Evolutionary conservation across 1,140 invertebrate species (phyloP), one percentile per base, ranked within the genome.

Genomic region (Zaprionus inermis): DNA sequence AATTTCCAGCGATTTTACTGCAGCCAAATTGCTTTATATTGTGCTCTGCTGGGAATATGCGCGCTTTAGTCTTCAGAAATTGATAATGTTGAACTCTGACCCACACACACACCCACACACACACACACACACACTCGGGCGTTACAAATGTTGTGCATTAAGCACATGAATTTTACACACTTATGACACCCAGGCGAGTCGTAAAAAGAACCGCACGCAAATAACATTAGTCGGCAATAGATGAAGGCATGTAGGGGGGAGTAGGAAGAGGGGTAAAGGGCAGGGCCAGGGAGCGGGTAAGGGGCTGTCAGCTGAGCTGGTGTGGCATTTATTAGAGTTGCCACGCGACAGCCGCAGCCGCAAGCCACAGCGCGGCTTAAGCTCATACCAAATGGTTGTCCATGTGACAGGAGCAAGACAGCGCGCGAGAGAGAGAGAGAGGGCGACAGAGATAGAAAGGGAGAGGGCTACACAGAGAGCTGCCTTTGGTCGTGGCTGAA

Each of bases 111-210:
- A 11, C 11, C 20, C 44, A 22, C 44, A 9, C 44, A 5, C 44
- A 12, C 18, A 22, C 44, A 18, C 44, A 18, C 44, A 49, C 18
- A 49, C 44, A 49, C 9, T 18, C 3, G 20, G 11, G 11, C 10
- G 44, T 86, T 82, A 82, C 82, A 88, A 86, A 88, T 85, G 79
- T 88, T 85, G 79, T 85, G 79, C 83, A 86, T 86, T 88, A 86
- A 71, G 76, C 66, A 70, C 83, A 86, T 86, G 74, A 86, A 88
- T 88, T 86, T 86, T 82, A 77, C 76, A 83, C 84, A 88, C 83
- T 86, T 86, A 86, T 88, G 83, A 83, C 82, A 86, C 82, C 82
- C 82, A 68, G 66, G 82, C 83, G 82, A 64, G 57, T 88, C 82
- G 72, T 86, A 88, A 86, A 86, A 72, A 73, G 72, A 79, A 79